Percentiles rank a stretch among this genome's conserved stretches.
phyloP scores from a whole-genome alignment of 2,797 vertebrate genomes.

The Phrynocephalus vlangalii region DNA sequence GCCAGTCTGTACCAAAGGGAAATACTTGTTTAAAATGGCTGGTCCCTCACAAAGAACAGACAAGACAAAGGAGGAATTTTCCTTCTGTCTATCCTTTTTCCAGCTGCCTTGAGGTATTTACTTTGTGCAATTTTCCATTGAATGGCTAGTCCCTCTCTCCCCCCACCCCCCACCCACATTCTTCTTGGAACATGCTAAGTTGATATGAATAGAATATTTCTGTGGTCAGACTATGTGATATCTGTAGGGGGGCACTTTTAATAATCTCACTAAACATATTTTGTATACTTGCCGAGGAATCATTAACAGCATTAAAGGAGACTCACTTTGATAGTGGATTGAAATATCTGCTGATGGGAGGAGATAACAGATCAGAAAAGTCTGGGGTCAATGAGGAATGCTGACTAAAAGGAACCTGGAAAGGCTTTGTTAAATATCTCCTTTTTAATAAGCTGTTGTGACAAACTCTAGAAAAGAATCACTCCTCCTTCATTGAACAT shows the following conservation, averaged over 20 bases:
- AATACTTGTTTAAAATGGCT: conserved; percentile 30
- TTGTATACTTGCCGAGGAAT: neutral
- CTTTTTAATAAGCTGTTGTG: conserved; percentile 28
- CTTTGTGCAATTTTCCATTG: conserved; percentile 27
- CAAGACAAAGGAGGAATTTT: conserved; percentile 14
- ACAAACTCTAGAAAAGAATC: conserved; percentile 28
- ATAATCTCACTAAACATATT: conserved; percentile 9
- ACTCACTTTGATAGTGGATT: neutral
- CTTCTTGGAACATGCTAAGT: conserved; percentile 9
- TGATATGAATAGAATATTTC: neutral
- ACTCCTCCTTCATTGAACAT: conserved; percentile 11
- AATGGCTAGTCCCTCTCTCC: neutral
- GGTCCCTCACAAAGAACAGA: neutral
- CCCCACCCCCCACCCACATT: neutral
- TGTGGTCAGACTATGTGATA: neutral
- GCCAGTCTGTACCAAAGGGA: conserved; percentile 13
- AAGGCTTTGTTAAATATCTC: conserved; percentile 11
- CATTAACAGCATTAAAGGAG: neutral
- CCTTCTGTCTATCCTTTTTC: neutral
- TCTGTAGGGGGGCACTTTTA: conserved; percentile 16
- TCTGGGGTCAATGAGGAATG: conserved; percentile 29
- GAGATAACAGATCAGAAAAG: conserved; percentile 26
- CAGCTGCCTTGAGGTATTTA: conserved; percentile 22
- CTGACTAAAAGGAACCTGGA: conserved; percentile 13
- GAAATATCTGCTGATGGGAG: conserved; percentile 21